A percentile compares a stretch with the other conserved stretches of the same genome.
phyloP scores from a whole-genome alignment of 2,888 invertebrate species.

The Psylliodes chrysocephalus region DNA sequence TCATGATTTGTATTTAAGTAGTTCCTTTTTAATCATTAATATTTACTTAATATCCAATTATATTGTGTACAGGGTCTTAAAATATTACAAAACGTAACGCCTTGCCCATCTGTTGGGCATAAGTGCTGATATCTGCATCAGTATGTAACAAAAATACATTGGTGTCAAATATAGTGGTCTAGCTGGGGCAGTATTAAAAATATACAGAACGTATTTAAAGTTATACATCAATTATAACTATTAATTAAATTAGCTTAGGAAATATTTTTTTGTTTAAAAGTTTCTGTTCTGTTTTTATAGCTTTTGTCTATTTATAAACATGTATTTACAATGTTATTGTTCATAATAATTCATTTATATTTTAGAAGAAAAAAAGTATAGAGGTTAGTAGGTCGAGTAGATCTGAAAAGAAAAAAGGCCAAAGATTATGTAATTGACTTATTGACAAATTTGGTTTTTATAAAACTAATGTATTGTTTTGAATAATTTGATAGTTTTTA shows the following conservation, averaged over 20 bases:
- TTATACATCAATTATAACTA: too few relatives aligned
- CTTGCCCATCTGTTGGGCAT: too few relatives aligned
- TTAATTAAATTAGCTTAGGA: too few relatives aligned
- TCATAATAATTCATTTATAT: neutral
- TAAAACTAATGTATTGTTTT: neutral
- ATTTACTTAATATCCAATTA: neutral
- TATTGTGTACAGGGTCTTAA: neutral
- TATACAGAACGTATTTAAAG: too few relatives aligned
- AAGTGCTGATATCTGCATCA: too few relatives aligned
- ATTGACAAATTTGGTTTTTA: neutral
- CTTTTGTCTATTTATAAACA: neutral
- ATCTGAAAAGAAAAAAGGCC: neutral
- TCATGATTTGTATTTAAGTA: neutral
- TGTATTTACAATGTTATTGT: neutral
- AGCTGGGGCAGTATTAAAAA: too few relatives aligned
- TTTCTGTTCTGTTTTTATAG: neutral
- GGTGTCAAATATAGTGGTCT: too few relatives aligned
- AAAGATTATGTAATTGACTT: neutral
- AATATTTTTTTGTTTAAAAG: neutral
- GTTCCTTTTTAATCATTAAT: neutral
- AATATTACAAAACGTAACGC: neutral
- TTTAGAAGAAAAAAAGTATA: neutral
- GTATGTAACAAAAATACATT: too few relatives aligned
- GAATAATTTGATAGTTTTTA: neutral
- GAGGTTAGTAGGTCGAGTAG: too few relatives aligned